Evolutionary conservation across 2,113 vertebrate species (phyloP).

Genomic region (Oceanodroma tethys): DNA sequence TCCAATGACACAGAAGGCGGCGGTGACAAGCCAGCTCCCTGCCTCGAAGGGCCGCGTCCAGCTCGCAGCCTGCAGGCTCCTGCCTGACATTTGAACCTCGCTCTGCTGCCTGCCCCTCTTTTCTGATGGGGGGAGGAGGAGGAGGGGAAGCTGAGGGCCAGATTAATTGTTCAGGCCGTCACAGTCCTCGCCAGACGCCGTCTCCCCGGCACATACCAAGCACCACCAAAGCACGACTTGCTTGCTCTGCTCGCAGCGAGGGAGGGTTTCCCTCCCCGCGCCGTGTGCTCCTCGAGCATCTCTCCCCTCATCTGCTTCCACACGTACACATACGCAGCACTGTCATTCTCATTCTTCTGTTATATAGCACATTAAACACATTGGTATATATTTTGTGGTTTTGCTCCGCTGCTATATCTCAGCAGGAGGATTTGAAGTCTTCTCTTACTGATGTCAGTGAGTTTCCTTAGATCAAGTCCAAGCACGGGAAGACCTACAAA

Average conservation of each 20-base stretch:
- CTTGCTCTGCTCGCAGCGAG: neutral
- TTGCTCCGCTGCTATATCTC: neutral
- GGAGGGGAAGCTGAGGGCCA: neutral
- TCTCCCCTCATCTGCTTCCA: neutral
- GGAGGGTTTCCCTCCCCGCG: neutral
- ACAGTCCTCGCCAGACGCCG: rapidly evolving
- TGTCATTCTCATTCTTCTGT: rapidly evolving
- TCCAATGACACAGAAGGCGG: neutral
- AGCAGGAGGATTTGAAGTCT: neutral
- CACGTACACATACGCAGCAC: rapidly evolving
- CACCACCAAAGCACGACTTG: neutral
- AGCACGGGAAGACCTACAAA: neutral
- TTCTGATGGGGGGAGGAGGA: neutral
- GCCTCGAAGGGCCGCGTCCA: rapidly evolving
- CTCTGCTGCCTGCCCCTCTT: neutral
- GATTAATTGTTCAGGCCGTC: neutral
- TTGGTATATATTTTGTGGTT: rapidly evolving
- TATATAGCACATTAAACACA: neutral
- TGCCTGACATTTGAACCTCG: neutral
- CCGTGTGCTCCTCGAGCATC: rapidly evolving
- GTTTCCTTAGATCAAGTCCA: neutral
- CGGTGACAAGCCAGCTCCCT: neutral
- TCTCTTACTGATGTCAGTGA: neutral
- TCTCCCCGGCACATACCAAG: neutral
- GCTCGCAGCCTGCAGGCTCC: neutral